Evolutionary conservation across 2,797 vertebrate species (phyloP).

Genomic region (Myioborus melanocephalus): DNA sequence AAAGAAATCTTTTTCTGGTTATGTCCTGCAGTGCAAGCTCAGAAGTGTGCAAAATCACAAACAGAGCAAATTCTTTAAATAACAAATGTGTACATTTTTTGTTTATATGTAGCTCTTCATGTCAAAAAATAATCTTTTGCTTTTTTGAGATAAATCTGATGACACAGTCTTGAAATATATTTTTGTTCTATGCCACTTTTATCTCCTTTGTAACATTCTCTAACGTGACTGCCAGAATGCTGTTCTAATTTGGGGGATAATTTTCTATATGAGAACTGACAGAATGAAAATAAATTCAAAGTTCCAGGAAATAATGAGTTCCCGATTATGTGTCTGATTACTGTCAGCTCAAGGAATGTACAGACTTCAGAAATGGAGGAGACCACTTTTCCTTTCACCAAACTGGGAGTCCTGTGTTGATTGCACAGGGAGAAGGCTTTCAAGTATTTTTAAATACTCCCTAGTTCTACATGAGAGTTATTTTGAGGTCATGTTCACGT

Average conservation of each 20-base stretch:
- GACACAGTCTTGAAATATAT: constrained; percentile 16
- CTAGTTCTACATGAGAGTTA: constrained; percentile 24
- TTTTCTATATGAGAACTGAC: constrained; percentile 54
- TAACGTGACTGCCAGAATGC: constrained; percentile 34
- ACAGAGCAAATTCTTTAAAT: background rate
- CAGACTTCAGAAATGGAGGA: constrained; percentile 5
- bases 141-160: constrained; percentile 1
- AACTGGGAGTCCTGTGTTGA: background rate
- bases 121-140: background rate
- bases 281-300: constrained; percentile 60
- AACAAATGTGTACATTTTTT: background rate
- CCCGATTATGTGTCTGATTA: constrained; percentile 33
- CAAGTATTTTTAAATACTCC: background rate
- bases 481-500: constrained; percentile 35
- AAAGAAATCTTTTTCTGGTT: background rate
- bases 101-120: background rate
- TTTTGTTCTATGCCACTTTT: constrained; percentile 33
- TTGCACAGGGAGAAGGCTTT: background rate
- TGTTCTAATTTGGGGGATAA: constrained; percentile 50
- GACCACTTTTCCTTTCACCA: constrained; percentile 35
- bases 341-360: constrained; percentile 22
- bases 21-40: background rate
- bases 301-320: constrained; percentile 58
- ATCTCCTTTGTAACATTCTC: constrained; percentile 34
- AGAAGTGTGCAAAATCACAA: constrained; percentile 15